Conservation (phyloP, 1,140 invertebrate genomes). For the Eueides isabella region DNA sequence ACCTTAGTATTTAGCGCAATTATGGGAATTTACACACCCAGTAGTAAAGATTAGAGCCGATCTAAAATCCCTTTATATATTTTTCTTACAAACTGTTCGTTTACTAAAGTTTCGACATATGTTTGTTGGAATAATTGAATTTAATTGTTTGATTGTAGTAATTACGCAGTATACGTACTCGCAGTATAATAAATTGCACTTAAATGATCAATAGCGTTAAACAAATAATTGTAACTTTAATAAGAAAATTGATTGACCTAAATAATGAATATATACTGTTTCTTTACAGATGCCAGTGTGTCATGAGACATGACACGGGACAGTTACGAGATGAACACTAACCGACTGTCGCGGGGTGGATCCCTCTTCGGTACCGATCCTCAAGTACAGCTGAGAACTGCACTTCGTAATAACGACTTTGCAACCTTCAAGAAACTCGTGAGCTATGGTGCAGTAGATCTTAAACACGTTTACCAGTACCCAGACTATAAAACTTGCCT, state of each 20-base stretch:
- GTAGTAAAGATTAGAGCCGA: neutral
- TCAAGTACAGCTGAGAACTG: constrained; percentile 73
- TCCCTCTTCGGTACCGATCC: constrained; percentile 77
- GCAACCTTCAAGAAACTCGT: constrained; percentile 78
- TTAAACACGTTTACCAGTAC: constrained; percentile 78
- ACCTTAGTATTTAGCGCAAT: constrained; percentile 50
- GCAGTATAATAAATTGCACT: constrained; percentile 32
- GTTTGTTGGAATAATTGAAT: neutral
- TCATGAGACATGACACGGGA: constrained; percentile 67
- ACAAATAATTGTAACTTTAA: constrained; percentile 24
- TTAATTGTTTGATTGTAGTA: constrained; percentile 7
- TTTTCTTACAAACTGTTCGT: neutral
- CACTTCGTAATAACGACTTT: constrained; percentile 72
- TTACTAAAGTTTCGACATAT: neutral
- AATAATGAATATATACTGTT: constrained; percentile 22
- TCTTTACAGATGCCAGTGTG: constrained; percentile 70
- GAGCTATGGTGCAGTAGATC: constrained; percentile 59
- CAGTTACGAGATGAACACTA: constrained; percentile 77
- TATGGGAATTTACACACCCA: neutral
- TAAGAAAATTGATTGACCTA: constrained; percentile 37
- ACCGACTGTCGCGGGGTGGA: constrained; percentile 63
- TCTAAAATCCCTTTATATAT: neutral
- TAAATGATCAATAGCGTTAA: constrained; percentile 50
- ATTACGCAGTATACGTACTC: neutral
- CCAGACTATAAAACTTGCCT: constrained; percentile 82